Conservation (phyloP, 2,888 invertebrate genomes). For the Erpobdella octoculata region DNA sequence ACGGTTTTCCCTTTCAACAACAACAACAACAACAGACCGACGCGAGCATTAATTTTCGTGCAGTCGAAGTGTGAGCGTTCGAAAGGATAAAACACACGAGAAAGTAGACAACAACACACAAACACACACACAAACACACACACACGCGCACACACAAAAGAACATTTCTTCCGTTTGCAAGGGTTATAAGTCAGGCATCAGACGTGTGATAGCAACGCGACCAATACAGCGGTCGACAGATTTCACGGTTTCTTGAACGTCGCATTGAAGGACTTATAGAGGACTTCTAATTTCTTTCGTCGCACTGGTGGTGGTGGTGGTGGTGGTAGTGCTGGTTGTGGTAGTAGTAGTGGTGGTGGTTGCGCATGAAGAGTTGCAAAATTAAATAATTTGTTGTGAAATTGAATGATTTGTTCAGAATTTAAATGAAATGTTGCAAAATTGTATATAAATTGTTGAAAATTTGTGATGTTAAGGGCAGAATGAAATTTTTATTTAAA, state of each 20-base stretch:
- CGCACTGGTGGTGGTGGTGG: too few relatives aligned
- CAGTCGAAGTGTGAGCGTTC: too few relatives aligned
- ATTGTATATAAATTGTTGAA: too few relatives aligned
- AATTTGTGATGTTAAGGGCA: too few relatives aligned
- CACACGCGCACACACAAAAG: constrained; percentile 10
- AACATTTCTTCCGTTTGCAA: not conserved
- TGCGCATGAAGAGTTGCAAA: too few relatives aligned
- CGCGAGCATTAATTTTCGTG: not conserved
- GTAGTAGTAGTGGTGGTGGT: too few relatives aligned
- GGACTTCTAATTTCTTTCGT: too few relatives aligned
- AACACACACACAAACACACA: constrained; percentile 21
- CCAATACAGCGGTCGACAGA: constrained; percentile 3
- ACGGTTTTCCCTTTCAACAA: not conserved
- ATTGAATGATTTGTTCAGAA: too few relatives aligned
- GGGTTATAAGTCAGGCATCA: not conserved
- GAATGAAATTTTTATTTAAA: too few relatives aligned
- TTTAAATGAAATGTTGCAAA: too few relatives aligned
- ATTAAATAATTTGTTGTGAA: too few relatives aligned
- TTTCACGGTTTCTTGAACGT: constrained; percentile 12
- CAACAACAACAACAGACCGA: not conserved
- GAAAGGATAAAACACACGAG: constrained; percentile 14
- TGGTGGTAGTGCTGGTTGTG: too few relatives aligned
- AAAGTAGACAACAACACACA: constrained; percentile 5
- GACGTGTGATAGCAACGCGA: constrained; percentile 8
- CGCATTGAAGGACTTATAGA: not conserved